Conservation (phyloP, 1,140 invertebrate genomes). For the Oncopeltus fasciatus region DNA sequence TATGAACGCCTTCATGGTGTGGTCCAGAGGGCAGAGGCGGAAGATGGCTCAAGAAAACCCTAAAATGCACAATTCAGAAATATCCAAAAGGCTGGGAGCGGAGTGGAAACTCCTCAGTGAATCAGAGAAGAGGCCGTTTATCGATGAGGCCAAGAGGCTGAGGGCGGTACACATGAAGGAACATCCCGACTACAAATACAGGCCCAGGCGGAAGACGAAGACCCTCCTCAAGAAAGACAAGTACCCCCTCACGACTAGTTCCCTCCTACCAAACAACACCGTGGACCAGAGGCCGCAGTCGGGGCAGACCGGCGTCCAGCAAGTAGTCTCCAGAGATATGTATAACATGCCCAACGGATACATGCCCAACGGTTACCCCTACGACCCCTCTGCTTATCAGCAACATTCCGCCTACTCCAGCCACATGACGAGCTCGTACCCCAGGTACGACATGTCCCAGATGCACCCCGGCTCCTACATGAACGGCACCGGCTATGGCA, state of each 20-base stretch:
- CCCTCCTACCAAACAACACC: constrained; percentile 27
- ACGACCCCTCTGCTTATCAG: constrained; percentile 57
- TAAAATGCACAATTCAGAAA: constrained; percentile 95
- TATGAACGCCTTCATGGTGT: constrained; percentile 91
- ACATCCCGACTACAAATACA: constrained; percentile 98
- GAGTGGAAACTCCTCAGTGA: constrained; percentile 98
- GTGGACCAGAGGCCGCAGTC: constrained; percentile 26
- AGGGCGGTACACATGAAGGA: constrained; percentile 99
- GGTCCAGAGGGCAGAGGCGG: constrained; percentile 72
- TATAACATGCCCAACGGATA: constrained; percentile 91
- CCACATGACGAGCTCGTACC: constrained; percentile 37
- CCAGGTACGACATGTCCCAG: constrained; percentile 67
- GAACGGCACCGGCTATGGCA: constrained; percentile 50
- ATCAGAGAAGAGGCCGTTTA: constrained; percentile 92
- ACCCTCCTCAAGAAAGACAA: constrained; percentile 92
- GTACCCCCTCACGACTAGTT: constrained; percentile 56
- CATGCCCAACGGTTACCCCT: constrained; percentile 86
- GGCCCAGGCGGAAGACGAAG: constrained; percentile 83
- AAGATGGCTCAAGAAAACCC: constrained; percentile 98
- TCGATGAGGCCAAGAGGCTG: constrained; percentile 96
- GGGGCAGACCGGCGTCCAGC: constrained; percentile 29
- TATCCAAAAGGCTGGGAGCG: constrained; percentile 79
- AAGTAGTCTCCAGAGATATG: constrained; percentile 41
- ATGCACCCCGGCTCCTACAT: constrained; percentile 64
- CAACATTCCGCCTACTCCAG: constrained; percentile 56